Evolutionary conservation across 2,797 vertebrate species (phyloP).

Genomic region (Sciaenops ocellatus): DNA sequence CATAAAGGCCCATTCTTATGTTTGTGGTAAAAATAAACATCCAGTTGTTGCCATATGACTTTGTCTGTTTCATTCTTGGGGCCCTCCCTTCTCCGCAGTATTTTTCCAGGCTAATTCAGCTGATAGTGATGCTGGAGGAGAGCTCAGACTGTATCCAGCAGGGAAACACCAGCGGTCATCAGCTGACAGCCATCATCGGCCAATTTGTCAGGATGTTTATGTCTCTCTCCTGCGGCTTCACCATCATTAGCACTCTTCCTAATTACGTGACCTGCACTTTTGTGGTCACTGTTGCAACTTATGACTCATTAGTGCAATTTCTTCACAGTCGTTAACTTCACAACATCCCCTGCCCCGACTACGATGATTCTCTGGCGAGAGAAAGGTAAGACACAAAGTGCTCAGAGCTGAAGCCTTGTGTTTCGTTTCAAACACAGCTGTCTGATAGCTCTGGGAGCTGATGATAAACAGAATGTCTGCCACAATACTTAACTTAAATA

Average conservation of each 20-base stretch:
- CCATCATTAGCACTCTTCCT: constrained; percentile 72
- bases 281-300: constrained; percentile 50
- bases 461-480: neutral
- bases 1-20: neutral
- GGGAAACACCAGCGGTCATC: constrained; percentile 48
- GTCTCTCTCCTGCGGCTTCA: constrained; percentile 66
- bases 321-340: constrained; percentile 70
- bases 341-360: constrained; percentile 19
- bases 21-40: neutral
- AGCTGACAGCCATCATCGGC: constrained; percentile 34
- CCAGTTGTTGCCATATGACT: neutral
- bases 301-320: constrained; percentile 78
- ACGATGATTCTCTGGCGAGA: constrained; percentile 15
- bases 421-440: constrained; percentile 16
- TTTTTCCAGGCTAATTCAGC: neutral
- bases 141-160: constrained; percentile 59
- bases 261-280: constrained; percentile 67
- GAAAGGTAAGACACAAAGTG: constrained; percentile 18
- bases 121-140: constrained; percentile 25
- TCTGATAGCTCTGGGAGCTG: neutral
- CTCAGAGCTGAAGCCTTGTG: constrained; percentile 14
- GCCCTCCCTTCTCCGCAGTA: neutral
- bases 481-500: constrained; percentile 1
- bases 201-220: constrained; percentile 69
- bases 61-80: neutral